A percentile compares a stretch with the other conserved stretches of the same genome.
phyloP scores from a whole-genome alignment of 2,797 vertebrate genomes.

The Pteropus rufus region DNA sequence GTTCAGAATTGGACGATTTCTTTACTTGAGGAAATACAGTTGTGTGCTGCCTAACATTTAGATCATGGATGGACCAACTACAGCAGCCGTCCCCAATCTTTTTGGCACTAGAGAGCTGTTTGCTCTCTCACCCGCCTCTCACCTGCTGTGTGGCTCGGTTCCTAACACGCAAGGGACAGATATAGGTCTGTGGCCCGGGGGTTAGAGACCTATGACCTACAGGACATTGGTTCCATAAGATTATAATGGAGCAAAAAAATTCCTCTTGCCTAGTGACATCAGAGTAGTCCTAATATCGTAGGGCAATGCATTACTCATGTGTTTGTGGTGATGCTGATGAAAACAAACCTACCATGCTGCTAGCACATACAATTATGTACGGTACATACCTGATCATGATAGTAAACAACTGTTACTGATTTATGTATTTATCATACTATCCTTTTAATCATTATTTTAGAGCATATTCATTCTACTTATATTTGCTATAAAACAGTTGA shows the following conservation, averaged over 20 bases:
- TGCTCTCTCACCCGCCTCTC: too few species aligned
- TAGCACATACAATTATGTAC: neutral
- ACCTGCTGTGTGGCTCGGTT: too few species aligned
- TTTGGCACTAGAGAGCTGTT: too few species aligned
- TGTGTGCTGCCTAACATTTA: neutral
- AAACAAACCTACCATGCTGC: neutral
- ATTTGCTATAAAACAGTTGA: neutral
- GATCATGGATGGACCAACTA: neutral
- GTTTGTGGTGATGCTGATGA: neutral
- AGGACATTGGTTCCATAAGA: neutral
- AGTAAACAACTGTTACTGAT: neutral
- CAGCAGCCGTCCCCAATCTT: too few species aligned
- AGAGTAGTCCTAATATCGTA: neutral
- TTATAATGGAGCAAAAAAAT: neutral
- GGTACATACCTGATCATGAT: neutral
- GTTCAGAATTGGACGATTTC: slow-evolving; percentile 12
- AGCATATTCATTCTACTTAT: neutral
- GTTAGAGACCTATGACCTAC: neutral
- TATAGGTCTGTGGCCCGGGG: too few species aligned
- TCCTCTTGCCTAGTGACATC: neutral
- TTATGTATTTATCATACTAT: neutral
- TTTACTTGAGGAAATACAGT: neutral
- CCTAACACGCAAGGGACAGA: too few species aligned
- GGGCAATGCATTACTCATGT: neutral
- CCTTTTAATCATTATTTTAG: neutral